Evolutionary conservation across 2,888 invertebrate genomes (phyloP).

Genomic region (Pristionchus japonicus): DNA sequence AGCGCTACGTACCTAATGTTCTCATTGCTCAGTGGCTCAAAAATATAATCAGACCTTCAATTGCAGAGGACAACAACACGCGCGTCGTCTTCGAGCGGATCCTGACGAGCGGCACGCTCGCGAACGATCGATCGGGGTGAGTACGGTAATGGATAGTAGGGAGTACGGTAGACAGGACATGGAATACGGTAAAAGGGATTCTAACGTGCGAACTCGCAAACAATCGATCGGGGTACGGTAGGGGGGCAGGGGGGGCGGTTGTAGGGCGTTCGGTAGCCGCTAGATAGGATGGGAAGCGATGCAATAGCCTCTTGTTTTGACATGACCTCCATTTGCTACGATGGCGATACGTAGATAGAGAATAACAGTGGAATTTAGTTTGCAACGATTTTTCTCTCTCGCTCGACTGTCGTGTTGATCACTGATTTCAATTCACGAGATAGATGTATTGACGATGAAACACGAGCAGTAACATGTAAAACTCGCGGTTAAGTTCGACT

Average conservation of each 20-base stretch:
- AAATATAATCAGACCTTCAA: not conserved
- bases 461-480: too few species aligned
- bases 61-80: conserved; percentile 97
- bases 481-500: too few species aligned
- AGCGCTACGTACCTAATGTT: too few species aligned
- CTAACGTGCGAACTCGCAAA: conserved; percentile 87
- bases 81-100: conserved; percentile 98
- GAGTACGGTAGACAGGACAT: not conserved
- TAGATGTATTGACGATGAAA: not conserved
- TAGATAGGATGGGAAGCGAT: too few species aligned
- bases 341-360: too few species aligned
- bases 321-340: conserved; percentile 22
- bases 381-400: not conserved
- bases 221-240: conserved; percentile 81
- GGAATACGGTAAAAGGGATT: conserved; percentile 54
- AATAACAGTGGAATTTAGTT: too few species aligned
- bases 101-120: conserved; percentile 90
- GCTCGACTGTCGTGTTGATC: not conserved
- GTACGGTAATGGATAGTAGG: conserved; percentile 35
- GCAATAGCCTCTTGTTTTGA: conserved; percentile 12
- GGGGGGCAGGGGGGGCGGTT: not conserved
- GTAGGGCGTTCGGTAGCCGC: too few species aligned
- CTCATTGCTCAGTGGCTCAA: too few species aligned
- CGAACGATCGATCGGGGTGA: conserved; percentile 84
- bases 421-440: not conserved